phyloP scores from a whole-genome alignment of 2,888 invertebrate genomes.

The Sympetrum striolatum region DNA sequence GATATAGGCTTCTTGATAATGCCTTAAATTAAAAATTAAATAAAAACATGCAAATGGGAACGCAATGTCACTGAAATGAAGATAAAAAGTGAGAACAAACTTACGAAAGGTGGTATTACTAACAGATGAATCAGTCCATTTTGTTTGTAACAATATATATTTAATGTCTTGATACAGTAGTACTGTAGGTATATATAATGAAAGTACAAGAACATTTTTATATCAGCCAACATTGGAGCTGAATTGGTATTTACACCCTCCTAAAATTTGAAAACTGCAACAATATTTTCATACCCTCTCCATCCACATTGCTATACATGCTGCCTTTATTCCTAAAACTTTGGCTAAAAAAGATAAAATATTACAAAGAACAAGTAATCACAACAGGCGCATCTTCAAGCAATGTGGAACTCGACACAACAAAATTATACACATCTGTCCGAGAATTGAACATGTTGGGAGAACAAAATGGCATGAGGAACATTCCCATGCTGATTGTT shows the following conservation, averaged over 20 bases:
- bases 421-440: background rate
- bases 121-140: background rate
- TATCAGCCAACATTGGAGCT: slow-evolving; percentile 29
- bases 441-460: background rate
- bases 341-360: slow-evolving; percentile 4
- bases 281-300: slow-evolving; percentile 21
- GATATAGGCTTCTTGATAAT: too few species aligned
- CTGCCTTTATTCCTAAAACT: background rate
- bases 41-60: too few species aligned
- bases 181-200: slow-evolving; percentile 23
- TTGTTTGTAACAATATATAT: slow-evolving; percentile 36
- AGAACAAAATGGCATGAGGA: background rate
- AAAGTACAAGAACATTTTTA: slow-evolving; percentile 37
- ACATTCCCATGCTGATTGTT: background rate
- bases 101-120: too few species aligned
- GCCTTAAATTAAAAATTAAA: too few species aligned
- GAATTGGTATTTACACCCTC: slow-evolving; percentile 18
- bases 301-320: background rate
- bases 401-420: background rate
- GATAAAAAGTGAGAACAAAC: too few species aligned
- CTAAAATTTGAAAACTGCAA: slow-evolving; percentile 39
- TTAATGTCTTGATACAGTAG: slow-evolving; percentile 29
- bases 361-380: background rate
- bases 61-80: too few species aligned
- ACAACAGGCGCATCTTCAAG: background rate